Conservation (phyloP, 2,113 vertebrate species). For the Rhynchopsitta pachyrhyncha region DNA sequence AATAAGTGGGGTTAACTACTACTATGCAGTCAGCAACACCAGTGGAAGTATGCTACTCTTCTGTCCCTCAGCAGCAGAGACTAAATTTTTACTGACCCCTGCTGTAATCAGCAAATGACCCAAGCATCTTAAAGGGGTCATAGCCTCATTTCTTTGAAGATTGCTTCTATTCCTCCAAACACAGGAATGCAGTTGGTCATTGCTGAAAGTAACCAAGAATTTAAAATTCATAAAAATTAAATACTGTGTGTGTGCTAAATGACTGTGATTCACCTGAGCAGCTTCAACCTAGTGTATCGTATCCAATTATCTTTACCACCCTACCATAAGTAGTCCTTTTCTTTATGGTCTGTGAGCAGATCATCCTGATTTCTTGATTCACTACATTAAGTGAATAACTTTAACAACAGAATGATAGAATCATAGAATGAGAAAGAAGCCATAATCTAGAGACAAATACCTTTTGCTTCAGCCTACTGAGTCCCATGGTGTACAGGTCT, state of each 20-base stretch:
- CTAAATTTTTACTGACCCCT: neutral
- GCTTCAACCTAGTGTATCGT: neutral
- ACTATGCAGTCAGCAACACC: neutral
- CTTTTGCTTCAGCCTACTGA: neutral
- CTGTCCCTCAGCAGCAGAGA: neutral
- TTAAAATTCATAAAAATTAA: neutral
- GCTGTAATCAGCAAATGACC: neutral
- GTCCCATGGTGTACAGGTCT: neutral
- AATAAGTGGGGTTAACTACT: neutral
- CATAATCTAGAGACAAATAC: neutral
- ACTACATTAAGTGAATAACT: neutral
- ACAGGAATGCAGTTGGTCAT: neutral
- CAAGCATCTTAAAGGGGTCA: neutral
- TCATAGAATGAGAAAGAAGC: neutral
- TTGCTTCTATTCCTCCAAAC: neutral
- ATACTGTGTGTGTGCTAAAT: neutral
- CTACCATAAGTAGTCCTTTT: neutral
- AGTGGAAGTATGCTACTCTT: accelerated
- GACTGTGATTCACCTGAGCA: neutral
- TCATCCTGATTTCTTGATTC: neutral
- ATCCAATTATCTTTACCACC: neutral
- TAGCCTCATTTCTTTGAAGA: neutral
- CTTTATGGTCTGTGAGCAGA: neutral
- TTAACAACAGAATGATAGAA: neutral
- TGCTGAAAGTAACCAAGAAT: neutral